These are phyloP conservation scores for Gopherus flavomarginatus DNA, from an alignment of 2,113 vertebrate genomes.

Conservation along the genomic window DNA sequence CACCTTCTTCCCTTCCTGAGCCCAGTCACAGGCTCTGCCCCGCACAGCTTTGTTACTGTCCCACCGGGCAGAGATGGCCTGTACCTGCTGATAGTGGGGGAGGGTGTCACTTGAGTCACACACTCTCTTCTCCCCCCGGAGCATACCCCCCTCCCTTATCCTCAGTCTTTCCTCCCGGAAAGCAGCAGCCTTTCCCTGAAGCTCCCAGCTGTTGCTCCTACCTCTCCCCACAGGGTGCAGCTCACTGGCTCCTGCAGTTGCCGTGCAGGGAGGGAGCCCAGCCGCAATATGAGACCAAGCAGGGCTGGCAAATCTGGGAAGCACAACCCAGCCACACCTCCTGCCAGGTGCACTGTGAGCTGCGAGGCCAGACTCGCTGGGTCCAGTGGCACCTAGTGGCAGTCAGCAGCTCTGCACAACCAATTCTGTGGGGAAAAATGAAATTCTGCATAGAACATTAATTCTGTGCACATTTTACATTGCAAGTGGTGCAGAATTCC, in stretches of 20 bases:
- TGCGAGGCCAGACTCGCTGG: background rate
- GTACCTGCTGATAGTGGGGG: background rate
- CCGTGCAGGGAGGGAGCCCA: background rate
- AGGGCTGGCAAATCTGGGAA: background rate
- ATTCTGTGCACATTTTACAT: background rate
- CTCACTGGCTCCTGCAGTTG: background rate
- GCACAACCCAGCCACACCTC: background rate
- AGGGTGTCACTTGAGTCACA: background rate
- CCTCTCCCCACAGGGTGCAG: background rate
- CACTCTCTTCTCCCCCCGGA: too few relatives aligned
- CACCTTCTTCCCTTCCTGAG: too few relatives aligned
- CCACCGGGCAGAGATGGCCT: background rate
- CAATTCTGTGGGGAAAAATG: background rate
- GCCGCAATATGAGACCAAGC: background rate
- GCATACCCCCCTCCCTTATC: background rate
- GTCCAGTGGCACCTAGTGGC: too few relatives aligned
- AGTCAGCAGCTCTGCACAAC: background rate
- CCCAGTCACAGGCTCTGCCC: too few relatives aligned
- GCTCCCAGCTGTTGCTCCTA: background rate
- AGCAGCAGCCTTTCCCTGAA: background rate
- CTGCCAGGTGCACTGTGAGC: background rate
- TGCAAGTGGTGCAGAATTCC: background rate
- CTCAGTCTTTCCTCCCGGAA: background rate
- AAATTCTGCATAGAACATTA: background rate
- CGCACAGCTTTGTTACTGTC: background rate